Base-by-base conservation (phyloP, 2,797 vertebrate species). In the Linurgus olivaceus region DNA sequence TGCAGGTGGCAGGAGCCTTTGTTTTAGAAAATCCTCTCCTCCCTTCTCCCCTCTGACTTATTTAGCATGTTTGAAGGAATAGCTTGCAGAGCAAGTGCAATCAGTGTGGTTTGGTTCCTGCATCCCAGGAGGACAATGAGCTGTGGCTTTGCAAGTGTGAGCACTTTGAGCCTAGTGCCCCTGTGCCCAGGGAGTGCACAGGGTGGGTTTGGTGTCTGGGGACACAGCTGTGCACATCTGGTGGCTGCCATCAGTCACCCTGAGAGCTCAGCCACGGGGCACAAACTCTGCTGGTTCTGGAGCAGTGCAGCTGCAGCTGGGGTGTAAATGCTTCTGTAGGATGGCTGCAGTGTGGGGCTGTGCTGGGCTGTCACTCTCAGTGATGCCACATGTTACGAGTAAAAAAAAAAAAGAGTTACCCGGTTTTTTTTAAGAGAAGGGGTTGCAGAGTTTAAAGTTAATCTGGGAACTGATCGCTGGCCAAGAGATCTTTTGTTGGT, bases 131-230 rank as follows among this genome's bases (percentile, higher is more conserved):
- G 44, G 31, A 40, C 1, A 1, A 23, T 10, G 66, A 76, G 40
- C 29, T 37, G 51, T 9, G 25, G 23, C 15, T 72, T 45, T 66
- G 42, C 33, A 42, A 17, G 37, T 2, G 23, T 24, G 66, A 81
- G 24, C 0, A 0, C 40, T 62, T 23, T 3, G 65, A 67, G 45
- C 54, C 40, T 6, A 25, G 24, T 7, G 31, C 9, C 47, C 17
- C 37, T 31, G 63, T 2, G 35, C 65, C 21, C 26, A 24, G 31
- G 44, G 33, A 2, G 35, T 50, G 65, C 6, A 0, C 4, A 4
- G 40, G 15, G 18, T 7, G 18, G 7, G 16, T 38, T 5, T 13
- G 48, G 11, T 9, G 24, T 13, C 47, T 6, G 23, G 51, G 50
- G 17, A 18, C 17, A 1, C 20, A 29, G 1, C 19, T 85, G 71